These are phyloP conservation scores for Dromiciops gliroides DNA, from an alignment of 2,113 vertebrate genomes.

Conservation along the genomic window DNA sequence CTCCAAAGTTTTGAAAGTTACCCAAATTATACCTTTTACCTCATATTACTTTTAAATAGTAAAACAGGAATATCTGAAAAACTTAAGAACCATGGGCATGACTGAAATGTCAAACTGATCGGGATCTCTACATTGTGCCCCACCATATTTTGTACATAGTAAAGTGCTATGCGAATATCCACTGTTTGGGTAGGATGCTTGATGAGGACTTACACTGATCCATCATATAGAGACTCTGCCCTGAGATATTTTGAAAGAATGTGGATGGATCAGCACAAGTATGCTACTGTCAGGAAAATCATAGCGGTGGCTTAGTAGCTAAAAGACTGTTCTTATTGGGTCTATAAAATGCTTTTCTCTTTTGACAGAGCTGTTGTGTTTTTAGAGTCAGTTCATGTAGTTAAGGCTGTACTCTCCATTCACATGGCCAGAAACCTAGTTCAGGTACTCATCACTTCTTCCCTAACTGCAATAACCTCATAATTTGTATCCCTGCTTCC, in stretches of 20 bases:
- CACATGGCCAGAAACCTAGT: background rate
- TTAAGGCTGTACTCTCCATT: background rate
- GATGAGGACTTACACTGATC: background rate
- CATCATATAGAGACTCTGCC: background rate
- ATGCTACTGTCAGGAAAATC: background rate
- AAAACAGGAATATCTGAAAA: background rate
- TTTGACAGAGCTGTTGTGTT: background rate
- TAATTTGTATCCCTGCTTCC: background rate
- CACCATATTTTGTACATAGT: no score
- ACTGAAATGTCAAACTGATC: no score
- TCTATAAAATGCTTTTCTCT: background rate
- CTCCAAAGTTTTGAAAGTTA: no score
- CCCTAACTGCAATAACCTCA: background rate
- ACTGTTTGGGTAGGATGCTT: background rate
- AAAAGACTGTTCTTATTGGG: background rate
- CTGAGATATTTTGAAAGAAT: background rate
- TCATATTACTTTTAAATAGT: background rate
- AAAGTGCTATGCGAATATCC: background rate
- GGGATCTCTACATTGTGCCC: background rate
- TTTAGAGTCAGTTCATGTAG: background rate
- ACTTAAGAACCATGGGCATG: no score
- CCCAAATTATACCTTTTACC: background rate
- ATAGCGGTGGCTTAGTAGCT: background rate
- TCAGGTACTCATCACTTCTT: background rate
- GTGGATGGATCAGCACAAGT: background rate